Base-by-base conservation (phyloP, 2,888 invertebrate species). In the Trichopoda pennipes region DNA sequence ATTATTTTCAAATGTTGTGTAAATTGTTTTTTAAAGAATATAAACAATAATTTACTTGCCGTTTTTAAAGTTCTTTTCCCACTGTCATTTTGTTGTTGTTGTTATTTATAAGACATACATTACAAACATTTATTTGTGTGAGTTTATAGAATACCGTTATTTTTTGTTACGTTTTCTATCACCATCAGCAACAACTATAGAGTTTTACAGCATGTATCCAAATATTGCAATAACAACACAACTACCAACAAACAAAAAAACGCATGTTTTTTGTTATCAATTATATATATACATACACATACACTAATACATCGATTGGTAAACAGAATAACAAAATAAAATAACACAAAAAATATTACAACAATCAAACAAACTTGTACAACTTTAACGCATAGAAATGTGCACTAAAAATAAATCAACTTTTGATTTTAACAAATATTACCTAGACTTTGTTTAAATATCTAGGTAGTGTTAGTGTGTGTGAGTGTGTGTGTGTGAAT, bases 371-470 rank as follows among this genome's bases (percentile, higher is more conserved):
- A 68, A 70, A 74, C 42, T 23, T 21, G 1, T 51, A 51, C 63
- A 58, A 74, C 63, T 76, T 49, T 56, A 84, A 78, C 77, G 80
- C 78, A 77, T 73, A 76, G 69, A 72, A 73, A 60, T 74, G 64
- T 79, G 81, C 76, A 81, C 81, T 81, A 84, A 84, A 84, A 79
- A 83, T 83, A 84, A 84, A 84, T 84, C 81, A 84, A 83, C 81
- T 84, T 84, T 84, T 76, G 83, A 84, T 84, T 84, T 83, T 79
- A 76, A 74, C 75, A 78, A 74, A 84, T 69, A 73, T 76, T 76
- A 73, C 78, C 66, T 75, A 75, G 74, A 61, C 64, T 76, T 51
- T 56, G n/a, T 64, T 47, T 16, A 38, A 42, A 17, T 28, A 8
- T 14, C 21, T 7, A 42, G n/a, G n/a, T n/a, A n/a, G n/a, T 38